Conservation (phyloP, 2,888 invertebrate genomes). For the Cryptocheilus praepositus region DNA sequence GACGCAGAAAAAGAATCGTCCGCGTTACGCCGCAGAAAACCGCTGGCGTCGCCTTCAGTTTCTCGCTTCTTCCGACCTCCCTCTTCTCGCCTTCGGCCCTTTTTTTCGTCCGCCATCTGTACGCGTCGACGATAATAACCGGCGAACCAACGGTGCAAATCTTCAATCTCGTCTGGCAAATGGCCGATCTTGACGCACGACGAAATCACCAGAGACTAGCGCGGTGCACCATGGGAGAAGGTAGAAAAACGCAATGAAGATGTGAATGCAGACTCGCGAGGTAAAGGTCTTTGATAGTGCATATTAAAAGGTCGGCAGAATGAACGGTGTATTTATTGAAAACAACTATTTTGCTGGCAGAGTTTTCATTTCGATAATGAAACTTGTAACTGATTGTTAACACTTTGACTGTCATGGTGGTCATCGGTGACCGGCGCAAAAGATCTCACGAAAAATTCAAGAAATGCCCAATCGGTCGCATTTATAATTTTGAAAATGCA, state of each 20-base stretch:
- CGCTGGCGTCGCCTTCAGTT: slow-evolving; percentile 1
- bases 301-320: too few relatives aligned
- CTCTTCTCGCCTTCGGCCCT: slow-evolving; percentile 4
- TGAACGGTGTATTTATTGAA: too few relatives aligned
- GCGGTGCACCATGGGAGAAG: background rate
- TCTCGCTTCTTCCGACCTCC: slow-evolving; percentile 10
- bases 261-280: too few relatives aligned
- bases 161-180: slow-evolving; percentile 60
- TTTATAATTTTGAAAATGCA: too few relatives aligned
- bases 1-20: slow-evolving; percentile 23
- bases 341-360: too few relatives aligned
- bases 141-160: slow-evolving; percentile 48
- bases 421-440: too few relatives aligned
- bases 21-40: slow-evolving; percentile 21
- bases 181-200: slow-evolving; percentile 50
- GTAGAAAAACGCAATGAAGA: background rate
- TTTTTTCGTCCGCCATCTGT: slow-evolving; percentile 36
- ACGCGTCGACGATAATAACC: slow-evolving; percentile 56
- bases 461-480: too few relatives aligned
- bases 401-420: too few relatives aligned
- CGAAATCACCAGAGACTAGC: slow-evolving; percentile 10
- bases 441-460: too few relatives aligned
- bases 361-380: too few relatives aligned
- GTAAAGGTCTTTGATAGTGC: too few relatives aligned
- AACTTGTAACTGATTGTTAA: too few relatives aligned